Base-by-base conservation (phyloP, 2,888 invertebrate species). In the Scaptomyza polygonia region DNA sequence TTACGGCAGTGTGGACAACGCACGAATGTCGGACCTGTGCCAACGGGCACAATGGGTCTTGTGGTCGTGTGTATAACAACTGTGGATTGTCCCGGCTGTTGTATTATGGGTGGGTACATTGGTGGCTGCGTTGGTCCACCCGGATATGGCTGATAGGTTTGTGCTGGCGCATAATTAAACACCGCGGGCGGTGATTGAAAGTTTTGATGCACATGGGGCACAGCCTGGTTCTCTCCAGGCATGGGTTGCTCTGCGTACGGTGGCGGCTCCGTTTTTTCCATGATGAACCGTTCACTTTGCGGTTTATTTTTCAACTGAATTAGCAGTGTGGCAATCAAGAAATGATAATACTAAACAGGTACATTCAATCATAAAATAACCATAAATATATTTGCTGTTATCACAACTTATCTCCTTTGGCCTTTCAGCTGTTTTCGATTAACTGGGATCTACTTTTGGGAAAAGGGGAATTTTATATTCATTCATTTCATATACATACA, bases 121-220 rank as follows among this genome's bases (percentile, higher is more conserved):
- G 72, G 77, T 0, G 72, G 77, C 11, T 77, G 72, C 3, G 59
- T 59, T 2, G 67, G 67, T 29, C 56, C 77, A 0, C 14, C 34
- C 16, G 77, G 72, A 72, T 72, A 66, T 4, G 34, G 34, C n/a
- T 67, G 73, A 55, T 67, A 72, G 3, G 36, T 59, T 7, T 77
- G 72, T 2, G 57, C 70, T 0, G 65, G 42, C 36, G 32, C n/a
- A 29, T 7, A 7, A 0, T 12, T n/a, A 6, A 65, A 14, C 12
- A 21, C 39, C 1, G 64, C 52, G 6, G 36, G 59, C 9, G 29
- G n/a, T 25, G 36, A 36, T 18, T 18, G 18, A 9, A n/a, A 3
- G 11, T 3, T 16, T 4, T 18, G 9, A 12, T 7, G 30, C 3
- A 6, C 1, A 5, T 5, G 1, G 1, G 18, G 14, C 34, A n/a